phyloP scores from a whole-genome alignment of 2,797 vertebrate genomes.

The Phylloscopus collybita region DNA sequence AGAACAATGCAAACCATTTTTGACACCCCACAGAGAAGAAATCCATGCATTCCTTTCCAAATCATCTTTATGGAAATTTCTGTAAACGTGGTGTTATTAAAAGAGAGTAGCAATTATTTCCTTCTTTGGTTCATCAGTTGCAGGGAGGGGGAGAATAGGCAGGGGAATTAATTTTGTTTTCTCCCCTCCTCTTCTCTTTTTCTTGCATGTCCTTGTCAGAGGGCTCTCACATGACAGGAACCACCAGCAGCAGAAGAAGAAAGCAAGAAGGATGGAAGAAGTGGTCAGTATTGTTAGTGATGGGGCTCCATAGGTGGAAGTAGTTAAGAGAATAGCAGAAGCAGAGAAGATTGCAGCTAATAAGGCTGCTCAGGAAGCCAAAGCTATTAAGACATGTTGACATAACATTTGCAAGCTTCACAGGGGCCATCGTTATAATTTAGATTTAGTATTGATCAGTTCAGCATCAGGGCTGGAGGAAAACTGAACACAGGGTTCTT shows the following conservation, averaged over 20 bases:
- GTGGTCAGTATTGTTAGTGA: conserved; percentile 46
- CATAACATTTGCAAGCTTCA: conserved; percentile 80
- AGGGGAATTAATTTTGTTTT: conserved; percentile 69
- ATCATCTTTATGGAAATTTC: conserved; percentile 82
- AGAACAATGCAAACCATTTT: conserved; percentile 76
- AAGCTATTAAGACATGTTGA: conserved; percentile 79
- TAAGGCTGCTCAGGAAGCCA: conserved; percentile 71
- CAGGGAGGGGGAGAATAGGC: conserved; percentile 36
- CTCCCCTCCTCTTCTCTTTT: conserved; percentile 49
- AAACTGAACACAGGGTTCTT: conserved; percentile 71
- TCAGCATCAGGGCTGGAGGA: conserved; percentile 64
- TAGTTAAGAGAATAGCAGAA: conserved; percentile 55
- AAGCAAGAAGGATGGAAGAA: conserved; percentile 32
- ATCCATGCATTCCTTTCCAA: conserved; percentile 72
- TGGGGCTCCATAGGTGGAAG: conserved; percentile 50
- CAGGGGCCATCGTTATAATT: conserved; percentile 74
- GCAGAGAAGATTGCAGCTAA: conserved; percentile 68
- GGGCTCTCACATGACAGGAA: conserved; percentile 27
- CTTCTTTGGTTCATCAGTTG: conserved; percentile 79
- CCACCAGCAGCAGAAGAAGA: conserved; percentile 6
- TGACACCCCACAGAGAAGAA: conserved; percentile 76
- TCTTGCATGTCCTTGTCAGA: conserved; percentile 52
- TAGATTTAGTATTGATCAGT: conserved; percentile 81
- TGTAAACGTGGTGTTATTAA: conserved; percentile 79
- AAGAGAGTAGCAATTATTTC: conserved; percentile 81